phyloP scores from a whole-genome alignment of 2,888 invertebrate species.

The Trypoxylon attenuatum region DNA sequence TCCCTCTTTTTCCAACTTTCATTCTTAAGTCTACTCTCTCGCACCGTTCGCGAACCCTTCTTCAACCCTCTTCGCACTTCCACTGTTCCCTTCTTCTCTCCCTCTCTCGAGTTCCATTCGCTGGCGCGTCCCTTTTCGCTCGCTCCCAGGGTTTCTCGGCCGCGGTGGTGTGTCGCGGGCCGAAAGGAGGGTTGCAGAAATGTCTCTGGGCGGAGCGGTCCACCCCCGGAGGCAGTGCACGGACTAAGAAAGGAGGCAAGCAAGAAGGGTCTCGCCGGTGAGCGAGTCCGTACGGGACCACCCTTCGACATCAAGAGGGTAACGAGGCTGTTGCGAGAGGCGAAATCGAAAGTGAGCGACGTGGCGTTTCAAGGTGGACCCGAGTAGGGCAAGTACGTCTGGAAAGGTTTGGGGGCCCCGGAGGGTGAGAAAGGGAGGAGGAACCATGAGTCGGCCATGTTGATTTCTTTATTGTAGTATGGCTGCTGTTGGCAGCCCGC shows the following conservation, averaged over 20 bases:
- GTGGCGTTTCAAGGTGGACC: slow-evolving; percentile 50
- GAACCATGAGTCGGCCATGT: slow-evolving; percentile 72
- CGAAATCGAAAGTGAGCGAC: slow-evolving; percentile 73
- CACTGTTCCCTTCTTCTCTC: background rate
- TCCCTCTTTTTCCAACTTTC: background rate
- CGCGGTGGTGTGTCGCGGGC: background rate
- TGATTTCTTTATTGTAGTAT: slow-evolving; percentile 73
- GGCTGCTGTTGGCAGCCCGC: slow-evolving; percentile 72
- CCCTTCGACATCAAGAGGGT: slow-evolving; percentile 62
- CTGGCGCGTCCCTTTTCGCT: slow-evolving; percentile 2
- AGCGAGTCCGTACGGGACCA: slow-evolving; percentile 41
- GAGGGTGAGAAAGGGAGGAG: slow-evolving; percentile 46
- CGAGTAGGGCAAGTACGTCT: slow-evolving; percentile 29
- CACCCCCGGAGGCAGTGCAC: slow-evolving; percentile 62
- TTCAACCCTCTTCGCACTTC: background rate
- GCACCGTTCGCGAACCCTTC: background rate
- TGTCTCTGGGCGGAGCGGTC: slow-evolving; percentile 68
- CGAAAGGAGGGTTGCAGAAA: slow-evolving; percentile 54
- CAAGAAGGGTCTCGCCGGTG: slow-evolving; percentile 38
- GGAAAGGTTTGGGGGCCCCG: slow-evolving; percentile 33
- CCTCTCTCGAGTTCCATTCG: background rate
- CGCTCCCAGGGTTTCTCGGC: slow-evolving; percentile 29
- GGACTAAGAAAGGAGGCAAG: slow-evolving; percentile 52
- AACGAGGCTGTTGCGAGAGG: slow-evolving; percentile 71
- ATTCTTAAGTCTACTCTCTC: background rate